These are phyloP conservation scores for Melanotaenia maccullochi DNA, from an alignment of 2,797 vertebrate genomes.

Conservation along the genomic window DNA sequence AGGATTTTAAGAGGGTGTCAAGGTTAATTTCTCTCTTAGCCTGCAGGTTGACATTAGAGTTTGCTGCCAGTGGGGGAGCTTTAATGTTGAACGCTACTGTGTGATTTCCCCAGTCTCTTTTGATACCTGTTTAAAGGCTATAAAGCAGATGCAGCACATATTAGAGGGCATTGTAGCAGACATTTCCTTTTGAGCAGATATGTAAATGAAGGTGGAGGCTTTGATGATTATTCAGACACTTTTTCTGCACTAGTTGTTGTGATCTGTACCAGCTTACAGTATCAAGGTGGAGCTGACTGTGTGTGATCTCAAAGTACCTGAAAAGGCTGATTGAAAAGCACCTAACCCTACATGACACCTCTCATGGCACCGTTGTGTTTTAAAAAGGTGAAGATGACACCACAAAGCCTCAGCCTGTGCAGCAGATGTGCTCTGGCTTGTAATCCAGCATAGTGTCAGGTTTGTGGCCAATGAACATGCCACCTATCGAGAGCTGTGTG, in stretches of 20 bases:
- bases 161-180: neutral
- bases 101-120: neutral
- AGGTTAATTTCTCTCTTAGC: neutral
- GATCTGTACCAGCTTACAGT: conserved; percentile 19
- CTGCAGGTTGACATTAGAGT: neutral
- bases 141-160: conserved; percentile 7
- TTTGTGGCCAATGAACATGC: conserved; percentile 6
- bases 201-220: conserved; percentile 9
- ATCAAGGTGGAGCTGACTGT: neutral
- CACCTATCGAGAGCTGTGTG: neutral
- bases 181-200: conserved; percentile 14
- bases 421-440: conserved; percentile 39
- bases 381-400: conserved; percentile 35
- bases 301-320: conserved; percentile 15
- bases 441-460: neutral
- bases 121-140: neutral
- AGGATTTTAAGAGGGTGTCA: neutral
- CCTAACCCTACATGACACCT: conserved; percentile 10
- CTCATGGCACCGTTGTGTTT: conserved; percentile 16
- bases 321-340: conserved; percentile 23
- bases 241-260: conserved; percentile 1
- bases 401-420: conserved; percentile 11
- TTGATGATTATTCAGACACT: conserved; percentile 9
- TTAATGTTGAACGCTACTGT: neutral
- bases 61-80: neutral